A percentile compares a stretch with the other conserved stretches of the same genome.
Evolutionary conservation across 2,113 vertebrate genomes (phyloP).

Genomic region (Eulacestoma nigropectus): DNA sequence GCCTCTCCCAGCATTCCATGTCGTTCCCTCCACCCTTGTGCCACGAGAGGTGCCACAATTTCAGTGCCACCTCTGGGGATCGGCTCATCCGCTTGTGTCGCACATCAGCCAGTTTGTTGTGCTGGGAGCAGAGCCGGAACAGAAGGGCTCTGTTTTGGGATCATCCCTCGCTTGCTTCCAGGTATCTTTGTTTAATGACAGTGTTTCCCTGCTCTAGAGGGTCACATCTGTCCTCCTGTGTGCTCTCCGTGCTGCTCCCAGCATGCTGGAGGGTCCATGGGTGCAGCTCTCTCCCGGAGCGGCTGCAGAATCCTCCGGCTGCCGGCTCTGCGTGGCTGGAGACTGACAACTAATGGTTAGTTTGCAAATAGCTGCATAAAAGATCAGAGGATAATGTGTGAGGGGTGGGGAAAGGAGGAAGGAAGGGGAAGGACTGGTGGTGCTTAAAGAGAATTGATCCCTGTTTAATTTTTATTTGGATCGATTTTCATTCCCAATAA

Average conservation of each 20-base stretch:
- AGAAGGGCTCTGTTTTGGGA: background rate
- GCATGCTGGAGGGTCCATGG: rapidly evolving
- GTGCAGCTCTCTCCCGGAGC: background rate
- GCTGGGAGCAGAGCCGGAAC: background rate
- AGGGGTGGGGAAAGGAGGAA: background rate
- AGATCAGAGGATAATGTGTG: background rate
- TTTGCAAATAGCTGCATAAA: slow-evolving; percentile 59
- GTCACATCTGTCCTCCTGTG: rapidly evolving
- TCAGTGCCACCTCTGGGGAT: background rate
- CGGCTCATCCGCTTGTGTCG: rapidly evolving
- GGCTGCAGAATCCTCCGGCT: background rate
- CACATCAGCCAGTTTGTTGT: rapidly evolving
- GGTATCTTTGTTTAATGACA: background rate
- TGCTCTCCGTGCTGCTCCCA: background rate
- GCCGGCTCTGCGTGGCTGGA: background rate
- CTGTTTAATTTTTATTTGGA: background rate
- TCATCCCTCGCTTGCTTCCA: rapidly evolving
- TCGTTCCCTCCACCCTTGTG: background rate
- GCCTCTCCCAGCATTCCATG: rapidly evolving
- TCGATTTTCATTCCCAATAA: background rate
- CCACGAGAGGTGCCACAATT: background rate
- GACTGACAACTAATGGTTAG: slow-evolving; percentile 62
- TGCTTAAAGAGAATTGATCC: background rate
- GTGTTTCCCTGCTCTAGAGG: background rate
- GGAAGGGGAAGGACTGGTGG: background rate